Conservation (phyloP, 1,140 invertebrate species). For the Lethocerus indicus region DNA sequence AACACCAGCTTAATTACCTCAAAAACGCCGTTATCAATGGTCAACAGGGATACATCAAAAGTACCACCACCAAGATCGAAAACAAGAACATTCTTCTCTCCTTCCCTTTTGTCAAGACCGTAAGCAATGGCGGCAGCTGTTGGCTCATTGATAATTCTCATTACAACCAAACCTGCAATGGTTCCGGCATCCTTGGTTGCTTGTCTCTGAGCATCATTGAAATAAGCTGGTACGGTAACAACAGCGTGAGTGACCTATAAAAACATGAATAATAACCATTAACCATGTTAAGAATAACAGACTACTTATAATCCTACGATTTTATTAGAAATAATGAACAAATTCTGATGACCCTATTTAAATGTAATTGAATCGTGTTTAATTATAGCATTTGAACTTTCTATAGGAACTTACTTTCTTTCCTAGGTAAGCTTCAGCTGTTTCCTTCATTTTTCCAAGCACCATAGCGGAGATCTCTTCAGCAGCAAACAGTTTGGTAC, state of each 20-base stretch:
- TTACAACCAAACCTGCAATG: constrained; percentile 86
- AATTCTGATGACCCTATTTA: background rate
- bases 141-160: constrained; percentile 99
- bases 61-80: constrained; percentile 99
- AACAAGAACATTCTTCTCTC: constrained; percentile 96
- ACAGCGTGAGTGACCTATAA: constrained; percentile 83
- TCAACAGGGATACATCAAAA: constrained; percentile 96
- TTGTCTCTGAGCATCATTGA: constrained; percentile 95
- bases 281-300: background rate
- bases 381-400: too few relatives aligned
- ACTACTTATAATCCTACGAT: background rate
- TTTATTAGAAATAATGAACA: background rate
- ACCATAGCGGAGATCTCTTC: constrained; percentile 99
- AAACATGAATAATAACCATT: background rate
- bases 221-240: constrained; percentile 96
- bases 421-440: constrained; percentile 90
- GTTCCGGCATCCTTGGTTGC: constrained; percentile 86
- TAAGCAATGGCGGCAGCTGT: constrained; percentile 99
- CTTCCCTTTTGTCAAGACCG: constrained; percentile 97
- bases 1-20: constrained; percentile 35
- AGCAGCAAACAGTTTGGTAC: constrained; percentile 79
- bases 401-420: constrained; percentile 40
- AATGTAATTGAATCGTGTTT: too few relatives aligned
- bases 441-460: constrained; percentile 94
- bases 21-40: constrained; percentile 95